Base-by-base conservation (phyloP, 2,113 vertebrate species). In the Carettochelys insculpta region DNA sequence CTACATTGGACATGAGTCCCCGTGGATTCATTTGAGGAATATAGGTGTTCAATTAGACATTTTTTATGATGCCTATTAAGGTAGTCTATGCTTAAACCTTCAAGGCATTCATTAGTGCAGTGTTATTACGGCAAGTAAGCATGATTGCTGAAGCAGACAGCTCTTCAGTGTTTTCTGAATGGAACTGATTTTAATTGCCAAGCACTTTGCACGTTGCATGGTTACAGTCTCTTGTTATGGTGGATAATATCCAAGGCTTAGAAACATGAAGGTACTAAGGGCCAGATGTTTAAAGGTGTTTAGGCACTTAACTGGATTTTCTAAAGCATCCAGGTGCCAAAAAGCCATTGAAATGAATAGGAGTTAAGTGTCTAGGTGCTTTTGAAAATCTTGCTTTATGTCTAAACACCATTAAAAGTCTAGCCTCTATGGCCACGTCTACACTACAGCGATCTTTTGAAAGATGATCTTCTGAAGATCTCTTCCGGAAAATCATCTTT, bases 121-220 rank as follows among this genome's bases (percentile, higher is more conserved):
- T 80, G 86, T 45, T 92, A 43, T 12, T 85, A 87, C 14, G 80
- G 91, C 14, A 76, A 90, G 65, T 25, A 38, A 87, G 87, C 83
- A 8, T 88, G 81, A 93, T 16, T 93, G 92, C 90, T 83, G 77
- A 95, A 90, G 76, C 82, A 81, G 81, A 83, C 50, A 85, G 82
- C 82, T 92, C 0, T 2, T 76, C 83, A 6, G 4, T 4, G 1
- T 76, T 90, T 94, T 94, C 73, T 94, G 81, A 96, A 95, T 94
- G 83, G 84, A 95, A 80, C 31, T 56, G 45, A 89, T 95, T 95
- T 96, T 97, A 96, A 94, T 88, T 94, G 87, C 80, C 90, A 86
- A 79, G 41, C 27, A 80, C 75, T 77, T 61, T 14, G 34, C 17
- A 71, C 61, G 68, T 80, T 6, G 75, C 45, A 77, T 16, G 0